phyloP scores from a whole-genome alignment of 2,113 vertebrate genomes.

The Ptychochromis oligacanthus region DNA sequence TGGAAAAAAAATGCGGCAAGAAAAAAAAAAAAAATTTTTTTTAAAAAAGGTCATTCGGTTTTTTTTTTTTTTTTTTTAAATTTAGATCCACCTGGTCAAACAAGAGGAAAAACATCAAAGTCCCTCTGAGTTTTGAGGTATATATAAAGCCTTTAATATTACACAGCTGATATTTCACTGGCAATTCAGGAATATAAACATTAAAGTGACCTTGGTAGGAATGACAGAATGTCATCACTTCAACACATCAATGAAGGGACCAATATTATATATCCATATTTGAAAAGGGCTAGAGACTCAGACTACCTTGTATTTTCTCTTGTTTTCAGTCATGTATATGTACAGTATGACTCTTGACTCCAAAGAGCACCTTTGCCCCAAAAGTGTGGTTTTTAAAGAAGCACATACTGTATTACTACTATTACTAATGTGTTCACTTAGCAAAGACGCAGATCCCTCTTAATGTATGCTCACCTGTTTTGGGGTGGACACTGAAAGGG shows the following conservation, averaged over 20 bases:
- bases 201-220: background rate
- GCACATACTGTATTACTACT: background rate
- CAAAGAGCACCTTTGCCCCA: background rate
- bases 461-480: slow-evolving; percentile 83
- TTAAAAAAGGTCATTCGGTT: too few relatives aligned
- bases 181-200: background rate
- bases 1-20: too few relatives aligned
- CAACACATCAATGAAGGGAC: background rate
- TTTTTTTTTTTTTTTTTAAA: too few relatives aligned
- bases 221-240: background rate
- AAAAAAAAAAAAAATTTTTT: too few relatives aligned
- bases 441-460: background rate
- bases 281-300: too few relatives aligned
- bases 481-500: slow-evolving; percentile 97
- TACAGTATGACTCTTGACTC: background rate
- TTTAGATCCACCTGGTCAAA: background rate
- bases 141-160: background rate
- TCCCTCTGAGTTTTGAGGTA: background rate
- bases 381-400: background rate
- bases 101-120: background rate
- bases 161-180: background rate
- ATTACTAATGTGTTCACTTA: background rate
- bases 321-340: background rate
- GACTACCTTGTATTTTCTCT: too few relatives aligned
- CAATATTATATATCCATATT: too few relatives aligned